Conservation (phyloP, 2,797 vertebrate genomes). For the Ctenopoma multispine region DNA sequence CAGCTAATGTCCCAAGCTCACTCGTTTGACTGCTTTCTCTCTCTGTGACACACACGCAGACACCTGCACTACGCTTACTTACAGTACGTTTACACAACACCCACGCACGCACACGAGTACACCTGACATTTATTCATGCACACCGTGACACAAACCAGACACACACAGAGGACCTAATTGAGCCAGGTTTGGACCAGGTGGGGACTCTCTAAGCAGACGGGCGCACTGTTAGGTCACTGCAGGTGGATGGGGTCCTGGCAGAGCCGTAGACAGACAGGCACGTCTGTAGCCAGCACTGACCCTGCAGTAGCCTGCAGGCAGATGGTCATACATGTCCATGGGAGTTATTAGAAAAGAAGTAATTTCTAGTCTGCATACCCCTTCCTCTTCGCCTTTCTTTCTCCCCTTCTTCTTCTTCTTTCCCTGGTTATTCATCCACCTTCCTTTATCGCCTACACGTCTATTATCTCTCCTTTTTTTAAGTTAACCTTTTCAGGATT, state of each 20-base stretch:
- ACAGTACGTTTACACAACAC: conserved; percentile 1
- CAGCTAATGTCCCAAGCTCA: conserved; percentile 52
- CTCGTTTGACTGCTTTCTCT: conserved; percentile 29
- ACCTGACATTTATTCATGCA: not conserved
- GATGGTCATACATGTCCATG: conserved; percentile 46
- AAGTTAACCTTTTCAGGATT: conserved; percentile 46
- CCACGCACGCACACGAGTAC: not conserved
- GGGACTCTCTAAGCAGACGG: conserved; percentile 52
- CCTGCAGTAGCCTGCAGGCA: conserved; percentile 38
- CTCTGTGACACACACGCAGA: not conserved
- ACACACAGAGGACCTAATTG: conserved; percentile 15
- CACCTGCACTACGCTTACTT: conserved; percentile 19
- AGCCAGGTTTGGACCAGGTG: conserved; percentile 24
- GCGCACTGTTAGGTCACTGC: conserved; percentile 57
- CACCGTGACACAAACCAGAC: conserved; percentile 2
- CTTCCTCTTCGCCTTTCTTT: not conserved
- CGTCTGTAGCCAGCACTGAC: conserved; percentile 20
- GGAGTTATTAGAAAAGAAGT: conserved; percentile 38
- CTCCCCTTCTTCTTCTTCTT: not conserved
- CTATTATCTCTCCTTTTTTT: conserved; percentile 31
- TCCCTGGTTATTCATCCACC: not conserved
- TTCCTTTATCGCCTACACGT: conserved; percentile 25
- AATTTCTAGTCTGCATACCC: not conserved
- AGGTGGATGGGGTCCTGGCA: conserved; percentile 60
- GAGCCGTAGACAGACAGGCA: conserved; percentile 37